Base-by-base conservation (phyloP, 1,140 invertebrate species). In the Drosophila pseudoobscura region DNA sequence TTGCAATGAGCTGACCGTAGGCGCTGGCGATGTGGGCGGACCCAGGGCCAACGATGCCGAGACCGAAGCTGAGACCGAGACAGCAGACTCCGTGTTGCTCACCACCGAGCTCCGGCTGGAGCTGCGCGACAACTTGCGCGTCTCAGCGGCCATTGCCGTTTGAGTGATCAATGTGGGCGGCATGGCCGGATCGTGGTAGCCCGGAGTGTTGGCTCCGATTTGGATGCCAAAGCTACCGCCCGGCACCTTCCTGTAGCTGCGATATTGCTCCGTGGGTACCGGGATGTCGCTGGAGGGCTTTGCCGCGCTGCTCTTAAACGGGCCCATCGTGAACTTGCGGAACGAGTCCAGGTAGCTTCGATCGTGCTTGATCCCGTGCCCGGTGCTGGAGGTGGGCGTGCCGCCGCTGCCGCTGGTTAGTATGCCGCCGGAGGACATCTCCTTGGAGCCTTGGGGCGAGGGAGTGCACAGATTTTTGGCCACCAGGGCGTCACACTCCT, bases 211-310 rank as follows among this genome's bases (percentile, higher is more conserved):
- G n/a, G 91, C 76, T 3, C 91, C 91, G 26, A 92, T 89, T 26
- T 92, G 91, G 6, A 92, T 76, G 39, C 91, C 91, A 49, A 75
- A 90, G 49, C 85, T 91, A 22, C 90, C 90, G 7, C 90, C 91
- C 6, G 92, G 92, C 29, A 95, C 94, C 88, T 95, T 94, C 73
- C 95, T 92, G 65, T 96, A 96, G 72, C 95, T 96, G 56, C 95
- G 92, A 89, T 95, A 96, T 79, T 96, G 95, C n/a, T 95, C 94
- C 1, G 95, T 96, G 20, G 95, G 95, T 22, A 96, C 95, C 6
- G 95, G 95, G 31, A 95, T 92, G 77, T 94, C 92, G 51, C 93
- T 79, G 91, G 94, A 92, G 4, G 94, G 78, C 92, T 92, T 91
- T 3, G 75, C 73, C 3, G 92, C 74, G 3, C 92, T 92, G 58